Percentiles rank a stretch among this genome's conserved stretches.
These are phyloP conservation scores for Stramonita haemastoma DNA, from an alignment of 2,888 invertebrate genomes.

Conservation along the genomic window DNA sequence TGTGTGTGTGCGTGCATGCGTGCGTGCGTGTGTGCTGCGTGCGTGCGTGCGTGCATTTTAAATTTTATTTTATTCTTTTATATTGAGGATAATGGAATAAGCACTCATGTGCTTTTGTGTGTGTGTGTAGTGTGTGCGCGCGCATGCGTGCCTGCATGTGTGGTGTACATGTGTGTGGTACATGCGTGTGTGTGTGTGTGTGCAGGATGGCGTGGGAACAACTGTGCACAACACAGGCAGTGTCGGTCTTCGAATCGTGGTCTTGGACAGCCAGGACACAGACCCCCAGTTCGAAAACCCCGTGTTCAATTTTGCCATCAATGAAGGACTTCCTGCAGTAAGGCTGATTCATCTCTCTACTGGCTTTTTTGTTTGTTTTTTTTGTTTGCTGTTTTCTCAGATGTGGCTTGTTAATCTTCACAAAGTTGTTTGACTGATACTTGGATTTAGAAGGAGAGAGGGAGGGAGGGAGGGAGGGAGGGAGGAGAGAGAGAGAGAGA, in stretches of 20 bases:
- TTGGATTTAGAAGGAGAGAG: too few species aligned
- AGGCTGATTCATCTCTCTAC: slow-evolving; percentile 44
- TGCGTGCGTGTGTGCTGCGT: too few species aligned
- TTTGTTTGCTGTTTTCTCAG: not conserved
- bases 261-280: slow-evolving; percentile 93
- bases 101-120: too few species aligned
- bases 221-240: slow-evolving; percentile 34
- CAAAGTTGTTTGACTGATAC: too few species aligned
- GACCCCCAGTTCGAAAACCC: slow-evolving; percentile 87
- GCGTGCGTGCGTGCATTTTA: too few species aligned
- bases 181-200: not conserved
- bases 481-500: too few species aligned
- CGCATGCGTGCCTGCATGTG: not conserved
- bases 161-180: not conserved
- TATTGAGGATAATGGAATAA: too few species aligned
- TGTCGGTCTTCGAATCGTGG: slow-evolving; percentile 70
- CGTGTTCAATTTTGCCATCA: slow-evolving; percentile 52
- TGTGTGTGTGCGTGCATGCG: too few species aligned
- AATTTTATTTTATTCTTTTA: too few species aligned
- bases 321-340: slow-evolving; percentile 56
- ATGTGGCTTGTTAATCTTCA: too few species aligned
- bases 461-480: too few species aligned
- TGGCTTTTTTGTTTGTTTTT: not conserved
- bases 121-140: not conserved
- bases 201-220: slow-evolving; percentile 47